phyloP scores from a whole-genome alignment of 2,113 vertebrate species.

The Oxygymnocypris stewartii region DNA sequence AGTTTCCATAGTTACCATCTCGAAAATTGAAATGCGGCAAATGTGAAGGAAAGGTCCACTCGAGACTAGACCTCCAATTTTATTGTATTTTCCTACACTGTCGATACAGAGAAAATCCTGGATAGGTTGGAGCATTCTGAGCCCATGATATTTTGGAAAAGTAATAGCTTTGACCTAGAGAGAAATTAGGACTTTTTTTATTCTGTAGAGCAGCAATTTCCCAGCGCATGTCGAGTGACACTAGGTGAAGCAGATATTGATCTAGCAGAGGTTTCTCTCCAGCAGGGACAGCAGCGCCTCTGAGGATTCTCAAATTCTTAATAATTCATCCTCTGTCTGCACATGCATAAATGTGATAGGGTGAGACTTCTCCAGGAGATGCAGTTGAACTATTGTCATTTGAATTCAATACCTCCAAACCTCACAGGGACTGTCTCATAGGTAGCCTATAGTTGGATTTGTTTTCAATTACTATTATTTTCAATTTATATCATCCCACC shows the following conservation, averaged over 20 bases:
- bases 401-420: neutral
- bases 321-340: conserved; percentile 18
- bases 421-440: neutral
- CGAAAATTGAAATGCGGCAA: conserved; percentile 20
- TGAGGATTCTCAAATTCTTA: conserved; percentile 31
- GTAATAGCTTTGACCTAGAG: conserved; percentile 45
- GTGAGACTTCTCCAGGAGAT: conserved; percentile 9
- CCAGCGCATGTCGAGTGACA: neutral
- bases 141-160: neutral
- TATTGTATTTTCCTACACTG: conserved; percentile 20
- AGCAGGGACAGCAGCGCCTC: conserved; percentile 6
- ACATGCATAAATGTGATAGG: conserved; percentile 29
- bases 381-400: conserved; percentile 4
- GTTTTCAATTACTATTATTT: neutral
- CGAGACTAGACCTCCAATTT: conserved; percentile 1
- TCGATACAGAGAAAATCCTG: conserved; percentile 8
- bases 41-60: conserved; percentile 18
- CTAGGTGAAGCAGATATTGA: conserved; percentile 38
- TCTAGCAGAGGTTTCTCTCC: conserved; percentile 6
- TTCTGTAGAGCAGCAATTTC: conserved; percentile 30
- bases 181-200: conserved; percentile 29
- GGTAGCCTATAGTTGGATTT: neutral
- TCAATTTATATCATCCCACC: neutral
- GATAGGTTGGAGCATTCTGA: neutral
- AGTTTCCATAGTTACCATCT: conserved; percentile 20